These are phyloP conservation scores for Sinodicranocentrus sp. DNA, from an alignment of 2,888 invertebrate genomes.

Conservation along the genomic window DNA sequence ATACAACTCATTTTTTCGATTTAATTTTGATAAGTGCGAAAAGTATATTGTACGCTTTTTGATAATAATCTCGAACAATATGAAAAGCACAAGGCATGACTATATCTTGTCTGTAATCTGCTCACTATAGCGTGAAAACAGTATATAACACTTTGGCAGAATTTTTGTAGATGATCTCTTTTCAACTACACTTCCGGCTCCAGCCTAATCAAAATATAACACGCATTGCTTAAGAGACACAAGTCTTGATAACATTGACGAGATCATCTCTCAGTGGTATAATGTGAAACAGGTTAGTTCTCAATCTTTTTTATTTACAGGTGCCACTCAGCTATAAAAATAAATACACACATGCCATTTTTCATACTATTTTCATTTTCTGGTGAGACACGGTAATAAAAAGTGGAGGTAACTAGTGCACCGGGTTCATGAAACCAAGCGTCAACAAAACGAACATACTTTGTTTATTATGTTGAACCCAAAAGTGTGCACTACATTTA, in stretches of 20 bases:
- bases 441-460: no score
- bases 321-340: not conserved
- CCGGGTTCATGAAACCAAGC: not conserved
- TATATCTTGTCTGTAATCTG: not conserved
- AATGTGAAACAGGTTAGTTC: not conserved
- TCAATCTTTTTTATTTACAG: not conserved
- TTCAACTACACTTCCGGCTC: constrained; percentile 59
- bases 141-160: not conserved
- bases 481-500: not conserved
- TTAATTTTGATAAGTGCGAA: no score
- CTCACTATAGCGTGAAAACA: constrained; percentile 40
- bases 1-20: not conserved
- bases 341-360: not conserved
- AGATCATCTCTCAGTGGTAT: no score
- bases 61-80: no score
- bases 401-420: not conserved
- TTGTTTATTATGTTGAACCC: not conserved
- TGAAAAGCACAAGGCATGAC: no score
- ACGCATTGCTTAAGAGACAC: no score
- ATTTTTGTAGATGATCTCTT: constrained; percentile 49
- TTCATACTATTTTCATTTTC: not conserved
- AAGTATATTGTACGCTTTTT: no score
- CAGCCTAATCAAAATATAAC: no score
- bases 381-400: constrained; percentile 3
- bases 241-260: no score